Evolutionary conservation across 2,113 vertebrate genomes (phyloP), one percentile per base, ranked within the genome.

Genomic region (Motacilla alba): DNA sequence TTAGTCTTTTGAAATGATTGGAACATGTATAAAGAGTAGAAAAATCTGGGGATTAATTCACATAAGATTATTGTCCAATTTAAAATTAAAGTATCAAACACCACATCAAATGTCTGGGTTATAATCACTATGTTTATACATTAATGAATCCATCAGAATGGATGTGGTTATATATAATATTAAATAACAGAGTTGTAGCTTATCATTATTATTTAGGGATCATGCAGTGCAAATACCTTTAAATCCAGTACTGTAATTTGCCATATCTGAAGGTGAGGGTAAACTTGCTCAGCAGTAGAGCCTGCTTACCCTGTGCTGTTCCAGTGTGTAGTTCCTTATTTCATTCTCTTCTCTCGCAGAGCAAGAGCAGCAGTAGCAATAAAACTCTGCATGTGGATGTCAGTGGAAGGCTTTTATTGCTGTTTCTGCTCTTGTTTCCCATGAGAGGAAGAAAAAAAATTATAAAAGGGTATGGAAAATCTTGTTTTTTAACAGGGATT

Each of bases 81-180:
- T 87, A 55, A 94, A 95, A 93, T 90, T 80, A 89, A 94, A 91
- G 22, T 50, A 55, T 87, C 80, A 88, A 94, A 59, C 20, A 37
- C 44, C 41, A 77, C 77, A 78, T 85, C 37, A 89, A 28, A 75
- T 78, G 3, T 89, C 73, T 83, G 43, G 50, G 26, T 49, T 91
- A 89, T 63, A 95, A 93, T 94, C 66, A 86, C 55, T 72, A 44
- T 87, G 35, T 87, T 95, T 93, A 69, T 77, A 60, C 17, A 37
- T 22, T 92, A 94, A 93, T 70, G 76, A 88, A 53, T 46, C 23
- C 26, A 39, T 39, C 39, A 15, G 44, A 72, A 90, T 78, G 4
- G 8, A 82, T 62, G 63, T 92, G 60, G 43, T 85, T 95, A 89
- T 70, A 76, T 37, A 58, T 77, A 89, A 82, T 66, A 86, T 60